These are phyloP conservation scores for Agonopterix arenella DNA, from an alignment of 2,888 invertebrate genomes.

Conservation along the genomic window DNA sequence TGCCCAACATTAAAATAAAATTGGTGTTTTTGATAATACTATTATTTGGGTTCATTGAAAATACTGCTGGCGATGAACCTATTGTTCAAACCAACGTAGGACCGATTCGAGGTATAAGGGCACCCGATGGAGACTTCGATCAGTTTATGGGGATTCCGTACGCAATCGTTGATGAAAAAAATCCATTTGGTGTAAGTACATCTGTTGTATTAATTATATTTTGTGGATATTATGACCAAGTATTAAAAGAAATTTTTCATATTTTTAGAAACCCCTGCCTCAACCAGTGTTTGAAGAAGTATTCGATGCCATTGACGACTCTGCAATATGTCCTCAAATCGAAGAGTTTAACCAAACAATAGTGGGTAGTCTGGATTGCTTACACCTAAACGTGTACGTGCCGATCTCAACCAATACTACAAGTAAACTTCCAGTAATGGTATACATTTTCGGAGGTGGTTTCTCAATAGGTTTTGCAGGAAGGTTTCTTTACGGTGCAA, in stretches of 20 bases:
- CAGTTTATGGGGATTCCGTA: conserved; percentile 38
- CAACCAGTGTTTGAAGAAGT: conserved; percentile 25
- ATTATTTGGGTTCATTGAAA: not conserved
- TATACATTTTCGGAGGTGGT: conserved; percentile 41
- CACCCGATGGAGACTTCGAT: conserved; percentile 27
- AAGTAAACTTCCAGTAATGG: conserved; percentile 38
- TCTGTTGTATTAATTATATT: not conserved
- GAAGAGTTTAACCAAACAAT: conserved; percentile 18
- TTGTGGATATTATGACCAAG: not conserved
- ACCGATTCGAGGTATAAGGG: conserved; percentile 21
- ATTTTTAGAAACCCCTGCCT: conserved; percentile 27
- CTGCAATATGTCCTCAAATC: conserved; percentile 41
- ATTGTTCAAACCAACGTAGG: conserved; percentile 22
- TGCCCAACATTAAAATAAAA: too few species aligned
- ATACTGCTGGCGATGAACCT: not conserved
- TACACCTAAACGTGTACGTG: conserved; percentile 38
- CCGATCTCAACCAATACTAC: conserved; percentile 25
- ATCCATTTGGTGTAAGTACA: conserved; percentile 39
- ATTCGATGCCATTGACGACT: conserved; percentile 39
- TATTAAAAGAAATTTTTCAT: not conserved
- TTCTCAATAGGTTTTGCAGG: conserved; percentile 26
- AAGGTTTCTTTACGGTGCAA: conserved; percentile 28
- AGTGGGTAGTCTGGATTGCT: conserved; percentile 34
- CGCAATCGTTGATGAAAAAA: conserved; percentile 23
- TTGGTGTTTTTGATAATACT: not conserved